Base-by-base conservation (phyloP, 2,797 vertebrate species). In the Fistularia commersonii region DNA sequence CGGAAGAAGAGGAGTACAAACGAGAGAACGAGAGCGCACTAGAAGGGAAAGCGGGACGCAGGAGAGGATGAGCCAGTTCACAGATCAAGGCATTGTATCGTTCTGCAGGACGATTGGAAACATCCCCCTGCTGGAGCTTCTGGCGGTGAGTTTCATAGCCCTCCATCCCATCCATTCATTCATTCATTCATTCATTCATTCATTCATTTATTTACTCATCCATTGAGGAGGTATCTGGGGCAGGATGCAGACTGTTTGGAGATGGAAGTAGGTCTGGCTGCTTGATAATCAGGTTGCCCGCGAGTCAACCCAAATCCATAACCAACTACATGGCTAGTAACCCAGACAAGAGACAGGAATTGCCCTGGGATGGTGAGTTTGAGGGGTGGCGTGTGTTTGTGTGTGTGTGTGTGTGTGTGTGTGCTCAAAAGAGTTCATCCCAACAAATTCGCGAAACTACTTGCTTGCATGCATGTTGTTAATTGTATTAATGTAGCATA, bases 51-150 rank as follows among this genome's bases (percentile, higher is more conserved):
- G 41, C 12, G 3, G 3, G 33, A 8, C 1, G 8, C 51, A 48
- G 33, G 38, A 39, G 39, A 48, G 64, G 49, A 86, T 86, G 84
- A 89, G 79, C 64, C 77, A 72, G 59, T 72, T 75, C 8, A 32
- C 1, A 50, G 76, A 83, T 39, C 57, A 8, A 7, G 31, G n/a
- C 1, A 4, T 53, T 1, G 48, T 32, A 31, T 48, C 74, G 23
- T 45, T 59, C 39, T 48, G 64, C 43, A 54, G 76, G 38, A 76
- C 67, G 57, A 67, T 82, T 41, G 48, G 32, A 40, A 81, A 57
- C 50, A 4, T 68, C 14, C 61, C 83, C n/a, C 56, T 82, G 38
- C 45, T 84, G 69, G 76, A 84, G 84, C 85, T 86, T 41, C 64
- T 72, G 10, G 1, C 50, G 72, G 81, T 86, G 76, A 83, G 77